Base-by-base conservation (phyloP, 2,113 vertebrate species). In the Ploceus nigricollis region DNA sequence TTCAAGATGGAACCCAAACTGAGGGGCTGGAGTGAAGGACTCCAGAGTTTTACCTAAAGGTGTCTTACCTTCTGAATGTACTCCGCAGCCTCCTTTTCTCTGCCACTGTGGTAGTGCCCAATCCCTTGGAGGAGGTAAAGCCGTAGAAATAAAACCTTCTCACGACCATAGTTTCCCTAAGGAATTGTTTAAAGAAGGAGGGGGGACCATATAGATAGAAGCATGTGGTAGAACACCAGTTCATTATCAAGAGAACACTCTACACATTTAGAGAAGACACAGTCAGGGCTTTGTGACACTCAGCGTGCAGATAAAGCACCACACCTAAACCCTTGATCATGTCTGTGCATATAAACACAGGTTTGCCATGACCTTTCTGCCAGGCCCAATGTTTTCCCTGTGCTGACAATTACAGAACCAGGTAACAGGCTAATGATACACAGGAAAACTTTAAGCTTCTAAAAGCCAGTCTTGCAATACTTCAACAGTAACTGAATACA, bases 41-140 rank as follows among this genome's bases (percentile, higher is more conserved):
- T 37, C 18, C 0, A 1, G 22, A n/a, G 60, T 51, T 80, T 53
- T 21, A 69, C 53, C 16, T 35, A 10, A 15, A 5, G 14, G 11
- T 8, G 24, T 39, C 97, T 95, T 94, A 99, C 99, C 97, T 98
- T 98, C 78, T 96, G 94, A 60, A 99, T 98, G 75, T 98, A 98
- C 9, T 98, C 97, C 3, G 80, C 91, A 37, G 99, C 98, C 92
- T 98, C 98, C 37, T 93, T 91, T 82, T 98, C 98, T 68, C 98
- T 98, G 37, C 99, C 99, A n/a, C 98, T 98, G 69, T 98, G 91
- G 82, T 98, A 99, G 44, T 98, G 97, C 70, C 99, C 98, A 69
- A 99, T 98, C 68, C 99, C 98, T 96, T 99, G 99, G 37, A 99
- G 99, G 58, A 99, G 98, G 97, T 99, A 98, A 57, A 99, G 98